Percentiles rank a stretch among this genome's conserved stretches.
These are phyloP conservation scores for Ormyrus pomaceus DNA, from an alignment of 2,888 invertebrate genomes.

Conservation along the genomic window DNA sequence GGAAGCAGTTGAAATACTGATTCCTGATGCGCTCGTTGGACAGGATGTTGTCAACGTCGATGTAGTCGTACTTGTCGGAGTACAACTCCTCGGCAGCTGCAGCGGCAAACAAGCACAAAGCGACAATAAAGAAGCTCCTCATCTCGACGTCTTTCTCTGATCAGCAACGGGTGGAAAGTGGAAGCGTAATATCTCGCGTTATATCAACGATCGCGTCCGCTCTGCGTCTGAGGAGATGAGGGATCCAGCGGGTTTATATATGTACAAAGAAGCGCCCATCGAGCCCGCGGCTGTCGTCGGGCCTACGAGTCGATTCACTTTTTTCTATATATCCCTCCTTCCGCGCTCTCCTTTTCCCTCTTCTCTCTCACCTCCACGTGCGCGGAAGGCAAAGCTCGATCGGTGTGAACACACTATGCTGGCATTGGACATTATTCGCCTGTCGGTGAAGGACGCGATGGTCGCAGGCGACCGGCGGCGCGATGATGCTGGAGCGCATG, in stretches of 20 bases:
- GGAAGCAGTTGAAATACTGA: constrained; percentile 67
- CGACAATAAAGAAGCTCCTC: constrained; percentile 6
- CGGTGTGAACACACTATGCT: neutral
- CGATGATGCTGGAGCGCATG: neutral
- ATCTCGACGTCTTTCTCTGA: constrained; percentile 1
- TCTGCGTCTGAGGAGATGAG: constrained; percentile 4
- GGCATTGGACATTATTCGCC: constrained; percentile 15
- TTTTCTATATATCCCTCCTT: neutral
- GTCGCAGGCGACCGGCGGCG: constrained; percentile 11
- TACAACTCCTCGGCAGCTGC: constrained; percentile 60
- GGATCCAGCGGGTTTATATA: constrained; percentile 34
- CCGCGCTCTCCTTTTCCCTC: neutral
- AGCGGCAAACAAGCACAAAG: constrained; percentile 45
- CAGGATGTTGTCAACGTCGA: constrained; percentile 67
- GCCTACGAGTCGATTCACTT: neutral
- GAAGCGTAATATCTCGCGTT: neutral
- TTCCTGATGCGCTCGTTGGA: constrained; percentile 64
- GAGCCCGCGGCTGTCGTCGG: constrained; percentile 1
- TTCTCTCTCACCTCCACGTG: neutral
- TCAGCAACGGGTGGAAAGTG: neutral
- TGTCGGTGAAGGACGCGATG: constrained; percentile 25
- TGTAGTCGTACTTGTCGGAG: constrained; percentile 65
- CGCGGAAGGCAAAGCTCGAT: constrained; percentile 21
- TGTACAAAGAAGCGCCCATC: constrained; percentile 11
- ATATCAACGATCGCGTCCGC: neutral